Base-by-base conservation (phyloP, 92 coral and sea anemone species). In the Blastomussa wellsi region DNA sequence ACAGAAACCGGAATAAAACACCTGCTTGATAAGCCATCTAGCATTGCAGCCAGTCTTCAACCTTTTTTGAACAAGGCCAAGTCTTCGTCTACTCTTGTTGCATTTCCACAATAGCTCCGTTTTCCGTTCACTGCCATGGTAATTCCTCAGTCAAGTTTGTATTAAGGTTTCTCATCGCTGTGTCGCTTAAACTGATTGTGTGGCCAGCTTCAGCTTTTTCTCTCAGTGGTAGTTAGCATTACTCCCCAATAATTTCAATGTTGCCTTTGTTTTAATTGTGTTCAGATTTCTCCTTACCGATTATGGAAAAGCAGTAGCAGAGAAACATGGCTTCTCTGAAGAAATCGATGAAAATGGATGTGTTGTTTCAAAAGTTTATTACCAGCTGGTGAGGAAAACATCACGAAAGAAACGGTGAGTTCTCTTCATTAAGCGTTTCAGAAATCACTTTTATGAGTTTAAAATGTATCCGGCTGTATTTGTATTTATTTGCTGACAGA, bases 251-350 rank as follows among this genome's bases (percentile, higher is more conserved):
- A 41, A 22, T 39, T 72, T 72, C 31, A 29, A 42, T 1, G 13
- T 24, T 10, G 9, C 12, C 6, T 12, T 26, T 8, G 17, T 64
- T 5, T 84, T 13, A 12, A 8, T 55, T 6, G 3, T 39, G 31
- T 31, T 33, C 37, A 97, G 99, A 80, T 95, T 94, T 78, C 79
- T 80, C 66, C 80, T 97, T 10, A 91, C 99, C 0, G 95, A 91
- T 72, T 91, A 88, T 70, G 99, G 99, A 26, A 76, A 85, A 65
- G 92, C 93, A 39, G 48, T 97, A 72, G 99, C 99, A 7, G 92
- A 95, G 53, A 92, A 90, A 84, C 79, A 83, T 65, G 98, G 98
- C 57, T 90, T 85, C 84, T 77, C 83, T 19, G 93, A 90, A 20
- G 84, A 84, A 57, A 84, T 97, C 10, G 95, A 92, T 79, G 95